Evolutionary conservation across 2,888 invertebrate species (phyloP), one percentile per base, ranked within the genome.

Genomic region (Dorcus parallelipipedus): DNA sequence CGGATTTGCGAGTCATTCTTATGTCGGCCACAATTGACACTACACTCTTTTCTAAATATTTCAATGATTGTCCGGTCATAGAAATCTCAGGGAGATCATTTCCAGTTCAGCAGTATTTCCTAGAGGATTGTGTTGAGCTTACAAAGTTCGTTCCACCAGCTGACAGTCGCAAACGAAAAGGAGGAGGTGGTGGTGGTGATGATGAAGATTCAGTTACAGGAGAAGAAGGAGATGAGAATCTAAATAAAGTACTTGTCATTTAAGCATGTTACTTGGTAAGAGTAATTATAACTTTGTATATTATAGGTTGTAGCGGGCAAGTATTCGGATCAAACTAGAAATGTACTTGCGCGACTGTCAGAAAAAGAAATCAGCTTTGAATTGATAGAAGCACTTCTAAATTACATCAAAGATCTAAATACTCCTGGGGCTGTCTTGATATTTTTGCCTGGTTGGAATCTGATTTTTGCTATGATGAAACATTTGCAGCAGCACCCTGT

Each of bases 1-100:
- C 95, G 0, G 94, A 97, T 67, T 79, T 99, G 23, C 84, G 95
- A 39, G 87, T 99, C 7, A 91, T 99, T 54, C 86, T 99, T 38
- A 98, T 99, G 98, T 97, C 97, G 0, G 98, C 98, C 8, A 98
- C 98, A 0, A 95, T 99, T 42, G 97, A 99, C 71, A 97, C 95
- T 0, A 85, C 90, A 0, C 81, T 97, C 2, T 99, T 99, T 79
- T 88, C 90, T 0, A 84, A 89, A 26, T 99, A 97, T 79, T 99
- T 97, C 79, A 93, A 92, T 54, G 83, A 89, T 65, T 94, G 94
- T 71, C 93, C 94, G 0, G 90, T 97, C 0, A 86, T 99, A 65
- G 95, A 97, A 80, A 87, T 96, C 6, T 87, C 90, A 1, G 97
- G 97, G 0, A 84, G 94, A 10, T 86, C 94, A 0, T 91, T 82